These are phyloP conservation scores for Drosophila sucinea DNA, from an alignment of 1,140 invertebrate species.

Conservation along the genomic window DNA sequence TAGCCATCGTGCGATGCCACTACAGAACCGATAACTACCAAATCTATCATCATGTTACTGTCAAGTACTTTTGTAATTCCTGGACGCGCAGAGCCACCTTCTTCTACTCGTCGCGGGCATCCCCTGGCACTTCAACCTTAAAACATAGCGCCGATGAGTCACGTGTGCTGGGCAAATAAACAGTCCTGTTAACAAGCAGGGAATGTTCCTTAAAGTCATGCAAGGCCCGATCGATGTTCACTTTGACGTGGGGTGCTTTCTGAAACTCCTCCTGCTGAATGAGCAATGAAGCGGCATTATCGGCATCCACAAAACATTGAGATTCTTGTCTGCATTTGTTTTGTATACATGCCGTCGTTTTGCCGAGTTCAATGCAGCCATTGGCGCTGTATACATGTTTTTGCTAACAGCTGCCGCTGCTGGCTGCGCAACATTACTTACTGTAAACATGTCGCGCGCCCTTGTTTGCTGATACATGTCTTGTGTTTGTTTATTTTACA, in stretches of 20 bases:
- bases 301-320: conserved; percentile 85
- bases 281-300: conserved; percentile 84
- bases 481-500: too few relatives aligned
- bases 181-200: conserved; percentile 85
- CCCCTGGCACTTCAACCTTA: conserved; percentile 86
- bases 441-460: too few relatives aligned
- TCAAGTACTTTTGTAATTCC: conserved; percentile 68
- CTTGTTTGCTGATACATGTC: too few relatives aligned
- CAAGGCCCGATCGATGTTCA: conserved; percentile 88
- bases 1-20: conserved; percentile 91
- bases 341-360: too few relatives aligned
- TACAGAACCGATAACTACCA: conserved; percentile 91
- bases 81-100: conserved; percentile 87
- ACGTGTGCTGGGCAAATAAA: too few relatives aligned
- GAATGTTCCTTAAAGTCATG: conserved; percentile 87
- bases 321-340: too few relatives aligned
- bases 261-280: conserved; percentile 86
- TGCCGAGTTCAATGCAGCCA: too few relatives aligned
- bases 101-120: conserved; percentile 86
- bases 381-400: too few relatives aligned
- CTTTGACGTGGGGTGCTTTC: conserved; percentile 85
- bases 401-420: too few relatives aligned
- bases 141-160: too few relatives aligned
- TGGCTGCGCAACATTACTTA: too few relatives aligned
- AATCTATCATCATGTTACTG: conserved; percentile 87